Base-by-base conservation (phyloP, 2,113 vertebrate species). In the Grammomys surdaster region DNA sequence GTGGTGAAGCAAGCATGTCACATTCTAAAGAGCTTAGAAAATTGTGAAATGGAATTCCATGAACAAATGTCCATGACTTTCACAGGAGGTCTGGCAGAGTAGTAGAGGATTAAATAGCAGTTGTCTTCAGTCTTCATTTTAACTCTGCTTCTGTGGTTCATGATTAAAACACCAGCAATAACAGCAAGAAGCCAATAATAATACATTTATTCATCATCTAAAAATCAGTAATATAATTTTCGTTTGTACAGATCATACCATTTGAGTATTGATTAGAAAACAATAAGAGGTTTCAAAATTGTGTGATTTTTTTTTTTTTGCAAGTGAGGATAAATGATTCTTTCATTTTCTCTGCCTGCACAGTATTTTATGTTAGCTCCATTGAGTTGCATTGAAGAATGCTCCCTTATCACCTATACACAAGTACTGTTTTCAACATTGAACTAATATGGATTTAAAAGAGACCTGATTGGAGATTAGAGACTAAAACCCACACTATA, bases 1-100 rank as follows among this genome's bases (percentile, higher is more conserved):
- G 90, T 96, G 95, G 92, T 97, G 95, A 98, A 96, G 95, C 98
- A 98, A 98, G 96, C 97, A 98, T 96, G 96, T 96, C 97, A 97
- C 92, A 95, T 98, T 98, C 98, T 98, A 97, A 98, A 98, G 98
- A 97, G 96, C 97, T 98, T 98, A 97, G 97, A 98, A 98, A 98
- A 98, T 91, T 98, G 96, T 98, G 98, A 98, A 98, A 97, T 98
- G 89, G 89, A 97, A 98, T 98, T 98, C 98, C 98, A 97, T 97
- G 97, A 98, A 98, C 98, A 98, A 98, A 98, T 98, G 97, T 96
- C 95, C 92, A 56, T 94, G 97, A 97, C 97, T 98, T 98, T 98
- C 98, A 98, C 97, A 97, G 96, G 96, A 98, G 96, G 95, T 54
- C 98, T 98, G 89, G 97, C 95, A 93, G 89, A 98, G 97, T 90